Percentiles rank a stretch among this genome's conserved stretches.
These are phyloP conservation scores for Tipula helvola DNA, from an alignment of 2,888 invertebrate genomes.

Conservation along the genomic window DNA sequence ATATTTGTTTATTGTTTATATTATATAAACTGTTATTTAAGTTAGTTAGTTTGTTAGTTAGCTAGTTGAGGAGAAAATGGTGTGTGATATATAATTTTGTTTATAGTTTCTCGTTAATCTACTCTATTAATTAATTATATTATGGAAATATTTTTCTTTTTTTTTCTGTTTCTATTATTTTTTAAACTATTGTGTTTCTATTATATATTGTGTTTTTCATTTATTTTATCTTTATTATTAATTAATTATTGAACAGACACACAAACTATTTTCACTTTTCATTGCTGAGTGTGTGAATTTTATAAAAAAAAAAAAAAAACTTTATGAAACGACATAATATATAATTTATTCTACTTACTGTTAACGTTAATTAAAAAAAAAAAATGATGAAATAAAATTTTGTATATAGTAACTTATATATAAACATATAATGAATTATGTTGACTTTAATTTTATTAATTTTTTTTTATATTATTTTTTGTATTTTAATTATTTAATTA, in stretches of 20 bases:
- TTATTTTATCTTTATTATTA: not conserved
- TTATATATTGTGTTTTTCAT: not conserved
- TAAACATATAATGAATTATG: not conserved
- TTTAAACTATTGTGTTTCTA: not conserved
- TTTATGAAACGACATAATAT: not conserved
- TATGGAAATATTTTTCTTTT: not conserved
- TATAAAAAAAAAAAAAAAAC: not conserved
- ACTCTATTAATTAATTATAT: not conserved
- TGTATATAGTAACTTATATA: not conserved
- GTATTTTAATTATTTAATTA: not conserved
- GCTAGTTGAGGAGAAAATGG: not conserved
- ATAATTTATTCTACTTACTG: not conserved
- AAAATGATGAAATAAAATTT: not conserved
- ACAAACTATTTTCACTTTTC: not conserved
- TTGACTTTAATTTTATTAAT: not conserved
- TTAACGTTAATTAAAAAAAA: not conserved
- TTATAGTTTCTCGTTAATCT: not conserved
- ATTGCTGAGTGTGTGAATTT: not conserved
- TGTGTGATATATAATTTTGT: constrained; percentile 4
- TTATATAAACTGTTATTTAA: not conserved
- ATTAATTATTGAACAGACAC: not conserved
- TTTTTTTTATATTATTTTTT: not conserved
- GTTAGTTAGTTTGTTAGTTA: not conserved
- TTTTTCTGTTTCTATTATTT: not conserved
- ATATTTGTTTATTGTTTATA: not conserved